Conservation (phyloP, 2,888 invertebrate genomes). For the Leptarthrus brevirostris region DNA sequence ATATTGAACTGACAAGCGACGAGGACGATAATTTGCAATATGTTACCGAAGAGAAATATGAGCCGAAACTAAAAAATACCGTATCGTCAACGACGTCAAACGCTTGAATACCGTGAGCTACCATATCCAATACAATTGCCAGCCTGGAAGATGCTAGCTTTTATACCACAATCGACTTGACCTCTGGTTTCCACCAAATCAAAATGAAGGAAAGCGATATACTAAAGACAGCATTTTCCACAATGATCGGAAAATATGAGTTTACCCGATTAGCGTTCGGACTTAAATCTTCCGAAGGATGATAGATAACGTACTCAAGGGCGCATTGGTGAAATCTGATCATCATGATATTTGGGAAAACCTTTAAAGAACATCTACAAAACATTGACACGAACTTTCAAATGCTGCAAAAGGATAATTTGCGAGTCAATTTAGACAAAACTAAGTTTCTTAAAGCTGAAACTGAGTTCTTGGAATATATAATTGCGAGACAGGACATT, state of each 20-base stretch:
- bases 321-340: constrained; percentile 51
- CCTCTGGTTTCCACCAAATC: constrained; percentile 51
- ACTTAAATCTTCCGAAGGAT: constrained; percentile 51
- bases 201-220: constrained; percentile 48
- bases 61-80: constrained; percentile 5
- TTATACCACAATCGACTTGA: constrained; percentile 48
- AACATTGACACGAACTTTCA: constrained; percentile 51
- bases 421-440: constrained; percentile 52
- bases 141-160: constrained; percentile 37
- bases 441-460: constrained; percentile 51
- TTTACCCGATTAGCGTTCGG: constrained; percentile 40
- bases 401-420: constrained; percentile 39
- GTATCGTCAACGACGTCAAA: constrained; percentile 35
- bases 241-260: constrained; percentile 54
- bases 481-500: constrained; percentile 49
- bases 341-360: constrained; percentile 54
- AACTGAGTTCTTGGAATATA: constrained; percentile 52
- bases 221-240: constrained; percentile 52
- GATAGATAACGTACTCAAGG: constrained; percentile 41
- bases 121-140: constrained; percentile 21
- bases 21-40: neutral
- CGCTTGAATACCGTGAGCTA: constrained; percentile 35
- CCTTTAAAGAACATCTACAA: constrained; percentile 39
- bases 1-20: neutral
- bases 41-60: neutral